Evolutionary conservation across 2,797 vertebrate genomes (phyloP), one percentile per base, ranked within the genome.

Genomic region (Hoplostethus mediterraneus): DNA sequence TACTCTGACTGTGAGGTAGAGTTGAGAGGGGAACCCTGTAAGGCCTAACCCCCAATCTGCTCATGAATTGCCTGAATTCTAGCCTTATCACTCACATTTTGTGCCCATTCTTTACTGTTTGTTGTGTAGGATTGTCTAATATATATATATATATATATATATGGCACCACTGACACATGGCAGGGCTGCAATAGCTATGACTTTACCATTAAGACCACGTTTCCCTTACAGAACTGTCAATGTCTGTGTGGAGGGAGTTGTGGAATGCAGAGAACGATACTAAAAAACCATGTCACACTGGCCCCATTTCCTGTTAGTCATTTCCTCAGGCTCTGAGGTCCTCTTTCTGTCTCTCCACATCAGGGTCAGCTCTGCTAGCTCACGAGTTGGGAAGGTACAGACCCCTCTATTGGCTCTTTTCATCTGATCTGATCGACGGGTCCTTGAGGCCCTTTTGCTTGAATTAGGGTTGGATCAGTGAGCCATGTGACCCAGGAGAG

Each of bases 271-370:
- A 63, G 33, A 71, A 75, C 54, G 66, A 60, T 73, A 25, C 53
- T 71, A 36, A 60, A 82, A 82, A 85, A 82, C 49, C 51, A 71
- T 83, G 85, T 81, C 81, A 83, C 77, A 14, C 77, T 72, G 76
- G 63, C 79, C 59, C 69, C 17, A 17, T 72, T 77, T 89, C 67
- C 73, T 84, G 69, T 68, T 38, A 55, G 73, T 85, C 57, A 62
- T 83, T 69, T 89, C 90, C 90, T 87, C 71, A 4, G 83, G 85
- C 80, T 72, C 62, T 60, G 40, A 40, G 69, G 65, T 78, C 74
- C 73, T 79, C 76, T 63, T 80, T 64, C 82, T 86, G 83, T 90
- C 87, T 75, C 62, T 77, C 65, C 67, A 71, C 71, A 85, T 90
- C 79, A 85, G 47, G 71, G 70, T 89, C 81, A 77, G 73, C 63